Percentiles rank a stretch among this genome's conserved stretches.
Conservation (phyloP, 2,888 invertebrate species). For the Napeogenes sylphis region DNA sequence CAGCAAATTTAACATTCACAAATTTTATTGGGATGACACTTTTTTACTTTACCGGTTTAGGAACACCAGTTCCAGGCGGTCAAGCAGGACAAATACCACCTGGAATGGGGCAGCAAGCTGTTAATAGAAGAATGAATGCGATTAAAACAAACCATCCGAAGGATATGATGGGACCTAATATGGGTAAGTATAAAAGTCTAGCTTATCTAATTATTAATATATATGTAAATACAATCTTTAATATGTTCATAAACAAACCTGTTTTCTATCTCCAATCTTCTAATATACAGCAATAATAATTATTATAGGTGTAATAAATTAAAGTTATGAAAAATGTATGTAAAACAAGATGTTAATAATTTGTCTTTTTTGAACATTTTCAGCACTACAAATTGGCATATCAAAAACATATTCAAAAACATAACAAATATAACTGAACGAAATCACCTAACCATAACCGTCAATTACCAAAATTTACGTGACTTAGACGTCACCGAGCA, state of each 20-base stretch:
- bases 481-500: conserved; percentile 7
- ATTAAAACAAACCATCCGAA: conserved; percentile 92
- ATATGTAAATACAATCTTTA: conserved; percentile 6
- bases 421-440: conserved; percentile 23
- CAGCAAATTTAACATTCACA: background rate
- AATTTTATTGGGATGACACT: background rate
- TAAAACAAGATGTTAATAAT: background rate
- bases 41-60: conserved; percentile 27
- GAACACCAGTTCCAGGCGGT: conserved; percentile 56
- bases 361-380: conserved; percentile 4
- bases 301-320: background rate
- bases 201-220: background rate
- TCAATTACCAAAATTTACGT: conserved; percentile 10
- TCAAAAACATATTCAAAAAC: conserved; percentile 20
- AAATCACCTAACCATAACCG: conserved; percentile 25
- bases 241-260: no score
- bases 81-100: conserved; percentile 69
- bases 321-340: background rate
- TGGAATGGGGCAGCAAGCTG: conserved; percentile 76
- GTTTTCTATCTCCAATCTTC: no score
- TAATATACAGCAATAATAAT: background rate
- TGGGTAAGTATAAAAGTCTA: conserved; percentile 79
- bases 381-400: conserved; percentile 28
- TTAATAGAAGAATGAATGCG: conserved; percentile 89
- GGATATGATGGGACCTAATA: conserved; percentile 86